Percentiles rank a stretch among this genome's conserved stretches.
Conservation (phyloP, 2,888 invertebrate genomes). For the Synergus japonicus region DNA sequence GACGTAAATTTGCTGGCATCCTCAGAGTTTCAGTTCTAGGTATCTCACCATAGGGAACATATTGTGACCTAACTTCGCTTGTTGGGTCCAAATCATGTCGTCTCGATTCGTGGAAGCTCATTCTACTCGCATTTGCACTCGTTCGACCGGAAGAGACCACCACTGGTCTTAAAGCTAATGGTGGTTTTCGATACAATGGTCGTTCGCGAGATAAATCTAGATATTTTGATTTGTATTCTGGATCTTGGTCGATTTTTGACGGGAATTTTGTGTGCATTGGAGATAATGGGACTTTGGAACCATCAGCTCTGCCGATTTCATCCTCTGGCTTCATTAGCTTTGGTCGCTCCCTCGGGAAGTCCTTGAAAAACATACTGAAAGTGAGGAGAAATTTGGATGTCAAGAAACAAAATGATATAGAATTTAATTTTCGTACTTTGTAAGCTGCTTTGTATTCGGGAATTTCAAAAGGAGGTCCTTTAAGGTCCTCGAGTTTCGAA, state of each 20-base stretch:
- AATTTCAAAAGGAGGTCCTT: slow-evolving; percentile 68
- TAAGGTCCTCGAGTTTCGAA: slow-evolving; percentile 70
- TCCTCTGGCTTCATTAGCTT: slow-evolving; percentile 74
- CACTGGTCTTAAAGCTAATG: slow-evolving; percentile 60
- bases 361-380: slow-evolving; percentile 59
- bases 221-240: slow-evolving; percentile 76
- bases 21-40: slow-evolving; percentile 70
- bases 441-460: slow-evolving; percentile 74
- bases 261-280: slow-evolving; percentile 62
- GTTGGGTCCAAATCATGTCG: slow-evolving; percentile 56
- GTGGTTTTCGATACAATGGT: slow-evolving; percentile 65
- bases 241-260: slow-evolving; percentile 74
- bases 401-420: neutral
- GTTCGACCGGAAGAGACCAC: slow-evolving; percentile 54
- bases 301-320: slow-evolving; percentile 73
- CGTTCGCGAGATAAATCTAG: slow-evolving; percentile 65
- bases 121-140: slow-evolving; percentile 46
- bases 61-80: slow-evolving; percentile 69
- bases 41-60: slow-evolving; percentile 67
- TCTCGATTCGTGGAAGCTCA: slow-evolving; percentile 40
- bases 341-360: slow-evolving; percentile 78
- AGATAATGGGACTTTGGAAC: slow-evolving; percentile 65
- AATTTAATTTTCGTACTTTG: slow-evolving; percentile 61
- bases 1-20: slow-evolving; percentile 72
- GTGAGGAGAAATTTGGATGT: neutral